Base-by-base conservation (phyloP, 2,113 vertebrate genomes). In the Poeciliopsis prolifica region DNA sequence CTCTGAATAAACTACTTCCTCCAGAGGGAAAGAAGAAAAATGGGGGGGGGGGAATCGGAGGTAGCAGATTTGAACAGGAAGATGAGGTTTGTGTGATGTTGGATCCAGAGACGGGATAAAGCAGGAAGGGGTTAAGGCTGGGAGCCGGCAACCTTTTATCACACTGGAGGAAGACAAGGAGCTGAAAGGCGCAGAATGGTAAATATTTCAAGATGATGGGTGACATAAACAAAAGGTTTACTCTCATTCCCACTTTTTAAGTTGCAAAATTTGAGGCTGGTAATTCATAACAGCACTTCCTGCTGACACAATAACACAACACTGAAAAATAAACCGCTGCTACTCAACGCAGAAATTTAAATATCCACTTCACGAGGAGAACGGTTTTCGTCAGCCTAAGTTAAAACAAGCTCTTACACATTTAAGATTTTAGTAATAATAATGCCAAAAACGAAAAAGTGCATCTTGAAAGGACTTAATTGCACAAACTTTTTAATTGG, bases 141-240 rank as follows among this genome's bases (percentile, higher is more conserved):
- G 70, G 85, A 92, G 89, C 86, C 82, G 63, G 88, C 79, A 87
- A 87, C 90, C 87, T 94, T 94, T 94, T 87, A 94, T 94, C 93
- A 92, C 76, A 76, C 91, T 83, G 91, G 86, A 87, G 87, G 91
- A 83, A 92, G 92, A 91, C 88, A 86, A 86, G 83, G 79, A 89
- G 92, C 80, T 63, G 87, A 87, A 84, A 88, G 90, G 86, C 30
- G 54, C 77, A 79, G 88, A 85, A 87, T 81, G 79, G 92, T 90
- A 93, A 93, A 94, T 94, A 94, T 94, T 94, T 94, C 94, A 94
- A 87, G 81, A 88, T 93, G 91, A 94, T 94, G 88, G 93, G 92
- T 92, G 92, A 94, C 93, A 94, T 90, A 93, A 94, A 94, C 92
- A 94, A 93, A 90, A 94, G 91, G 89, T 94, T 94, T 93, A 89